Base-by-base conservation (phyloP, 2,797 vertebrate genomes). In the Poeciliopsis turneri region DNA sequence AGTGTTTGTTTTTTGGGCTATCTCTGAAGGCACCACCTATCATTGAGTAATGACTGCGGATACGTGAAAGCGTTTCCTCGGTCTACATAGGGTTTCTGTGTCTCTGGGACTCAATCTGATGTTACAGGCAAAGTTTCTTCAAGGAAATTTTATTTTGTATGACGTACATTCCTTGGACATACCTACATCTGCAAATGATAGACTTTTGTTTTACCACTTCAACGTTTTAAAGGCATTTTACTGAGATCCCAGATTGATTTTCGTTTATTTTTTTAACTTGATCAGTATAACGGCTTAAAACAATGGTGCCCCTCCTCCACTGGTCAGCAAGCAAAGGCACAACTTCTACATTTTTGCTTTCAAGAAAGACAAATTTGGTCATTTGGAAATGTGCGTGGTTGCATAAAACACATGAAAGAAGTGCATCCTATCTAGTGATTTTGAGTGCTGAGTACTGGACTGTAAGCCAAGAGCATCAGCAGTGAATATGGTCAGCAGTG, bases 1-100 rank as follows among this genome's bases (percentile, higher is more conserved):
- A 74, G 79, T 84, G 77, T 85, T 83, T 93, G 89, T 93, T 90
- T 87, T 89, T 82, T 76, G 73, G 49, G 81, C 77, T 84, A 85
- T 86, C 83, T 87, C 78, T 61, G 47, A 79, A 87, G 84, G 85
- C 87, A 86, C 55, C 77, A 77, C 87, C 80, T 83, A 76, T 80
- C 76, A 84, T 73, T 79, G 47, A 89, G 84, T 73, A 73, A 41
- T 20, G 2, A 77, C 33, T 77, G 79, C 72, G 45, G 68, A 36
- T 23, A 68, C 69, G 51, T 36, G 59, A 4, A 77, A 77, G 46
- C 1, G 20, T 57, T 72, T 72, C 70, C 74, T 83, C 43, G 61
- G 59, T 45, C 5, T 53, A 47, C 47, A 36, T 59, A 25, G 83
- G 33, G 46, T 20, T 57, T 73, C 47, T 80, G 28, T 78, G 72